Evolutionary conservation across 2,888 invertebrate species (phyloP).

Genomic region (Rhaphigaster nebulosa): DNA sequence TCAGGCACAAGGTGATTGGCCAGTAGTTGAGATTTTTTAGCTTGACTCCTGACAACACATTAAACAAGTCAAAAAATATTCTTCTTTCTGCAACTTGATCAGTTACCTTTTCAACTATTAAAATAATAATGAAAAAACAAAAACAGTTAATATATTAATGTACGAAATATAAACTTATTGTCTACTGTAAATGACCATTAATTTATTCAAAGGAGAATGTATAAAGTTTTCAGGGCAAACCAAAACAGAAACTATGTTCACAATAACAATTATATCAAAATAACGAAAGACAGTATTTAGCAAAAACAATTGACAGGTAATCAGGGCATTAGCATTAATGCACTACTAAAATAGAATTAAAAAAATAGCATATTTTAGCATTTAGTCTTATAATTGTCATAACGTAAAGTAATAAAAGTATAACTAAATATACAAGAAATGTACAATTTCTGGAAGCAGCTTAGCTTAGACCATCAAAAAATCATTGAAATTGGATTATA

Average conservation of each 20-base stretch:
- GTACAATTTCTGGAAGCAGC: background rate
- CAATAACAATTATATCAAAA: background rate
- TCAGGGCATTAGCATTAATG: background rate
- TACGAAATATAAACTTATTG: background rate
- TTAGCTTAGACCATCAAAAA: background rate
- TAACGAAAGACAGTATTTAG: background rate
- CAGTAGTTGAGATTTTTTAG: background rate
- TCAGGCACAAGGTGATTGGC: background rate
- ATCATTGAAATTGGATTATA: background rate
- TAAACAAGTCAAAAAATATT: background rate
- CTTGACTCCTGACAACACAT: background rate
- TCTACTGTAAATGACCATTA: background rate
- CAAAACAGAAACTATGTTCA: background rate
- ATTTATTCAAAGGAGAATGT: background rate
- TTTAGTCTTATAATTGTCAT: background rate
- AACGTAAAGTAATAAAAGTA: background rate
- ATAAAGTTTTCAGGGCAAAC: background rate
- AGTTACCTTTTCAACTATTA: background rate
- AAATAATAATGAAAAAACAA: background rate
- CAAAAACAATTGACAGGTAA: conserved; percentile 1
- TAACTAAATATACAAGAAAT: background rate
- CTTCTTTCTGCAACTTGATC: background rate
- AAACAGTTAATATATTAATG: background rate
- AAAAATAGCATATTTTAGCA: background rate
- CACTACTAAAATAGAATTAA: background rate